A percentile compares a stretch with the other conserved stretches of the same genome.
phyloP scores from a whole-genome alignment of 2,797 vertebrate species.

The Neosalanx taihuensis region DNA sequence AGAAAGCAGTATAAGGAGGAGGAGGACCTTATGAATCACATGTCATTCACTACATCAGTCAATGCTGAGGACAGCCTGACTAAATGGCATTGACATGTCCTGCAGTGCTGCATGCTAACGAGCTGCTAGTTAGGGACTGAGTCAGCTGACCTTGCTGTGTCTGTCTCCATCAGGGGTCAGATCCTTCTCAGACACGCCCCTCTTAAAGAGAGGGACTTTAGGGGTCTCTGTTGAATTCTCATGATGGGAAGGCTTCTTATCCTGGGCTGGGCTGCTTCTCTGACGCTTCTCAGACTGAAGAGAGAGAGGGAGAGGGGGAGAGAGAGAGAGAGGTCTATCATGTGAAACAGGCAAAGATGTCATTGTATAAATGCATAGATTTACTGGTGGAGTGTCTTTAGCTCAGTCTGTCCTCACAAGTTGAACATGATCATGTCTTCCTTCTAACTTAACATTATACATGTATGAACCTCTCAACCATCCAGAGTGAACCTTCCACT shows the following conservation, averaged over 20 bases:
- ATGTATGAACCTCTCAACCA: too few species aligned
- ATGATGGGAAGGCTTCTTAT: slow-evolving; percentile 19
- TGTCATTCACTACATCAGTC: not conserved
- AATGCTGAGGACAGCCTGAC: not conserved
- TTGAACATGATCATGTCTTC: too few species aligned
- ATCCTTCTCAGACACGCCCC: slow-evolving; percentile 26
- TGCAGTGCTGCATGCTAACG: not conserved
- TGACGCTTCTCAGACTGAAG: slow-evolving; percentile 51
- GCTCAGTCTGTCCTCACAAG: too few species aligned
- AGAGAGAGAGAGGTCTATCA: slow-evolving; percentile 5
- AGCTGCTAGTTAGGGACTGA: not conserved
- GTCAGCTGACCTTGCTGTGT: slow-evolving; percentile 57
- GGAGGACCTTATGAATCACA: not conserved
- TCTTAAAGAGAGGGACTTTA: slow-evolving; percentile 44
- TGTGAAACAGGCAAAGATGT: not conserved
- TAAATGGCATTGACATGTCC: not conserved
- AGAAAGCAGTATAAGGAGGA: not conserved
- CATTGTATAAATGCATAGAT: too few species aligned
- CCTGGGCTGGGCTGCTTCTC: slow-evolving; percentile 34
- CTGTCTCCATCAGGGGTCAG: slow-evolving; percentile 36
- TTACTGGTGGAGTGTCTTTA: too few species aligned
- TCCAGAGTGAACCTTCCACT: too few species aligned
- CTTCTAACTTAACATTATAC: too few species aligned
- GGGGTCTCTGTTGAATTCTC: slow-evolving; percentile 38
- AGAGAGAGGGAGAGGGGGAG: slow-evolving; percentile 12